phyloP scores from a whole-genome alignment of 2,888 invertebrate genomes.

The Seira musarum region DNA sequence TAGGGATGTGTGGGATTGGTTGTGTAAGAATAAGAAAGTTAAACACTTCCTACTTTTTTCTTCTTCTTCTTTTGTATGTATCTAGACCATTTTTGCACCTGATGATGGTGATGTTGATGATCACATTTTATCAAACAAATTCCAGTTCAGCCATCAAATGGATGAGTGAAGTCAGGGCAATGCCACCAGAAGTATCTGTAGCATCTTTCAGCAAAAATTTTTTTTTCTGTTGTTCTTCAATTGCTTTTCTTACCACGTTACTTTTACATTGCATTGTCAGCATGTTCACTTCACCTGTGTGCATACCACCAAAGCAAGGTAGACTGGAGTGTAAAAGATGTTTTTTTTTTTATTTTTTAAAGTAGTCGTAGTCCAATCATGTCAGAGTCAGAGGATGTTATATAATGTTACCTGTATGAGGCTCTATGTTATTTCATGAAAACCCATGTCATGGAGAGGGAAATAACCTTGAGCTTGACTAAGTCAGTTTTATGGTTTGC shows the following conservation, averaged over 20 bases:
- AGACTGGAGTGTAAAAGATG: neutral
- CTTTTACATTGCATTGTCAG: neutral
- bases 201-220: conserved; percentile 12
- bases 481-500: conserved; percentile 28
- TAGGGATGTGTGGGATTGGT: neutral
- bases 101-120: conserved; percentile 27
- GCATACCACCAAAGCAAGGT: neutral
- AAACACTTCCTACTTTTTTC: conserved; percentile 25
- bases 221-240: neutral
- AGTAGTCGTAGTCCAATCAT: neutral
- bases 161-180: conserved; percentile 37
- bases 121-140: conserved; percentile 36
- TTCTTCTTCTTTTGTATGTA: conserved; percentile 2
- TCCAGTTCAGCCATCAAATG: conserved; percentile 30
- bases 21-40: neutral
- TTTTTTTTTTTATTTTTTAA: too few species aligned
- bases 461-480: conserved; percentile 56
- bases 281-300: conserved; percentile 1
- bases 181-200: conserved; percentile 36
- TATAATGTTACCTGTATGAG: conserved; percentile 38
- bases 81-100: conserved; percentile 43
- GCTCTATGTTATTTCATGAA: conserved; percentile 53
- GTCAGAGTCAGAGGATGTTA: conserved; percentile 5
- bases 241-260: conserved; percentile 3
- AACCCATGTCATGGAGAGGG: conserved; percentile 58